Percentiles rank a stretch among this genome's conserved stretches.
phyloP scores from a whole-genome alignment of 2,113 vertebrate species.

The Crotalus tigris region DNA sequence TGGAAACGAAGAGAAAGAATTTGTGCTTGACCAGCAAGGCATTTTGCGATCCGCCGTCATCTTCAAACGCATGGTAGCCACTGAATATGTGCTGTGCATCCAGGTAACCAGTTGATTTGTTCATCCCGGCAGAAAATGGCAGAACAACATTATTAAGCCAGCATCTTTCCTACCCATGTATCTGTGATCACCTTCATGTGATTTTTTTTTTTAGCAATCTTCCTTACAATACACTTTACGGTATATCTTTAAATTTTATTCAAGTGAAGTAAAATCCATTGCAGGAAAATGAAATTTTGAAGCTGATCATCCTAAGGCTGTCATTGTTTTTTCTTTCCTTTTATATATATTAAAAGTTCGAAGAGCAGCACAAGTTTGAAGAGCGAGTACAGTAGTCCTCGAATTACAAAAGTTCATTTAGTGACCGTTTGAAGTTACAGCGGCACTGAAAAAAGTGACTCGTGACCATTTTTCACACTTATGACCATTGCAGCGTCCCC shows the following conservation, averaged over 20 bases:
- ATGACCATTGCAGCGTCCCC: no score
- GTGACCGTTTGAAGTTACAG: no score
- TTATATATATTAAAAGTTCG: no score
- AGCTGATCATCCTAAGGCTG: conserved; percentile 25
- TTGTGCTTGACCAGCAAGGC: conserved; percentile 83
- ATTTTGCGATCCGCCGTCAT: conserved; percentile 85
- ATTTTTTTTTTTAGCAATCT: conserved; percentile 39
- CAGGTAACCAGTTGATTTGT: conserved; percentile 75
- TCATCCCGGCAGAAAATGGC: not conserved
- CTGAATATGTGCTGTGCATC: conserved; percentile 82
- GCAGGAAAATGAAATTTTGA: conserved; percentile 59
- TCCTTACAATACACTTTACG: conserved; percentile 24
- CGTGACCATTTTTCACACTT: no score
- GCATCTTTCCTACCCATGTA: not conserved
- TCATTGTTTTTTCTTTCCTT: conserved; percentile 35
- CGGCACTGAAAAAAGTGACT: no score
- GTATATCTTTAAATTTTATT: conserved; percentile 51
- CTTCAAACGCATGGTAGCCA: conserved; percentile 81
- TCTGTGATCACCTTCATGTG: not conserved
- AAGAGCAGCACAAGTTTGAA: no score
- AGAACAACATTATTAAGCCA: not conserved
- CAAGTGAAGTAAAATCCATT: conserved; percentile 43
- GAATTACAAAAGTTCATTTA: no score
- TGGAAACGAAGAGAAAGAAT: conserved; percentile 89
- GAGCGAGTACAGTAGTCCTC: no score